Conservation (phyloP, 2,113 vertebrate genomes). For the Picathartes gymnocephalus region DNA sequence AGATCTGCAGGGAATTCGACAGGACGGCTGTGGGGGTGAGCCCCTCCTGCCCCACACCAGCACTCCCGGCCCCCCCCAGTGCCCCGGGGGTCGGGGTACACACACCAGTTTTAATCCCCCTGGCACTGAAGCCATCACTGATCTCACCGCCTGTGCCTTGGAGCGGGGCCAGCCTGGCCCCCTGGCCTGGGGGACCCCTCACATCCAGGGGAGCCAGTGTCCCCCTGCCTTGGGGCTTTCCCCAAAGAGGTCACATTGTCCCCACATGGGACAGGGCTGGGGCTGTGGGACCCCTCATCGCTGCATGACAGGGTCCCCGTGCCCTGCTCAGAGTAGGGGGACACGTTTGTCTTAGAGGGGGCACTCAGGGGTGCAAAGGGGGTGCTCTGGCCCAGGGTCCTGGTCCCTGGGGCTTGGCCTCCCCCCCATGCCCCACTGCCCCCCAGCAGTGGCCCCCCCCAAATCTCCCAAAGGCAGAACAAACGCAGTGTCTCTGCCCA, state of each 20-base stretch:
- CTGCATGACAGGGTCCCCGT: not conserved
- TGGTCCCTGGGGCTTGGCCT: not conserved
- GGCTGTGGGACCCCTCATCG: not conserved
- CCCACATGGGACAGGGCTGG: not conserved
- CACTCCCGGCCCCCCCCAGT: not conserved
- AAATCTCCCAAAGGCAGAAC: not conserved
- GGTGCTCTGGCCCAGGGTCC: not conserved
- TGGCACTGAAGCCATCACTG: slow-evolving; percentile 42
- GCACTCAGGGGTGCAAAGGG: not conserved
- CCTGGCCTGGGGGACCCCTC: not conserved
- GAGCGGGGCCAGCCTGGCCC: not conserved
- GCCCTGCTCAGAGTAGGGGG: not conserved
- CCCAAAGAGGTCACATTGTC: not conserved
- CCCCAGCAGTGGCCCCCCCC: not conserved
- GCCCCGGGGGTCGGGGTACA: not conserved
- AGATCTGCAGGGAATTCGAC: accelerated
- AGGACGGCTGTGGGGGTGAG: not conserved
- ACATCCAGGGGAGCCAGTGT: not conserved
- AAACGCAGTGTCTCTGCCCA: not conserved
- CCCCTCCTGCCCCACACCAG: not conserved
- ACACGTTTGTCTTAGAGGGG: not conserved
- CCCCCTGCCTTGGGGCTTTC: not conserved
- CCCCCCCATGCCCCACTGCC: not conserved
- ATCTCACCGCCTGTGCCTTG: slow-evolving; percentile 73
- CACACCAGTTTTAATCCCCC: not conserved